Conservation (phyloP, 2,797 vertebrate species). For the Anniella stebbinsi region DNA sequence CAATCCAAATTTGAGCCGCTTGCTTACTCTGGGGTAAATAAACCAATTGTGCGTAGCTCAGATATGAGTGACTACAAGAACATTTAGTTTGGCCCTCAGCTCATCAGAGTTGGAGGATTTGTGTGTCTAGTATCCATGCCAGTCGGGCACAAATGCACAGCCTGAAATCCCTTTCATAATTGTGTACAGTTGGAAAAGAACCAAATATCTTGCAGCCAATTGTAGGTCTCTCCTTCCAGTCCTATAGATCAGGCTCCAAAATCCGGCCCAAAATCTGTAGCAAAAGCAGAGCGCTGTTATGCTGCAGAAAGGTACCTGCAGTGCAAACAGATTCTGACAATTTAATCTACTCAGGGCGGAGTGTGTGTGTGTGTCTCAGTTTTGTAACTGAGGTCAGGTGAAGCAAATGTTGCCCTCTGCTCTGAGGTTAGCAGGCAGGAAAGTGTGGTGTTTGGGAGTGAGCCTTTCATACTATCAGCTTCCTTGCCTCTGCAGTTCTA, state of each 20-base stretch:
- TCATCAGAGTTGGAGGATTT: not conserved
- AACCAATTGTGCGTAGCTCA: too few species aligned
- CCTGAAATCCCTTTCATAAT: not conserved
- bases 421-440: not conserved
- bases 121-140: not conserved
- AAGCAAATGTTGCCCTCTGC: not conserved
- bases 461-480: constrained; percentile 27
- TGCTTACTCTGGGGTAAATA: too few species aligned
- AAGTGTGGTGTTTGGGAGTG: not conserved
- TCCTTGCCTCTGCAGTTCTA: not conserved
- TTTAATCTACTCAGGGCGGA: not conserved
- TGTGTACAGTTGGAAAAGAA: not conserved
- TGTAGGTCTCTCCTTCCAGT: not conserved
- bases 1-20: too few species aligned
- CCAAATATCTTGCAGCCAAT: not conserved
- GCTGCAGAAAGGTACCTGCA: not conserved
- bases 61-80: too few species aligned
- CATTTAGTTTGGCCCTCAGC: too few species aligned
- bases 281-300: not conserved
- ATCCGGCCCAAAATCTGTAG: not conserved
- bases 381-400: not conserved
- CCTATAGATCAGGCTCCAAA: not conserved
- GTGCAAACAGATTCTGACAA: not conserved
- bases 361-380: not conserved
- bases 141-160: not conserved